Evolutionary conservation across 2,113 vertebrate genomes (phyloP).

Genomic region (Globicephala melas): DNA sequence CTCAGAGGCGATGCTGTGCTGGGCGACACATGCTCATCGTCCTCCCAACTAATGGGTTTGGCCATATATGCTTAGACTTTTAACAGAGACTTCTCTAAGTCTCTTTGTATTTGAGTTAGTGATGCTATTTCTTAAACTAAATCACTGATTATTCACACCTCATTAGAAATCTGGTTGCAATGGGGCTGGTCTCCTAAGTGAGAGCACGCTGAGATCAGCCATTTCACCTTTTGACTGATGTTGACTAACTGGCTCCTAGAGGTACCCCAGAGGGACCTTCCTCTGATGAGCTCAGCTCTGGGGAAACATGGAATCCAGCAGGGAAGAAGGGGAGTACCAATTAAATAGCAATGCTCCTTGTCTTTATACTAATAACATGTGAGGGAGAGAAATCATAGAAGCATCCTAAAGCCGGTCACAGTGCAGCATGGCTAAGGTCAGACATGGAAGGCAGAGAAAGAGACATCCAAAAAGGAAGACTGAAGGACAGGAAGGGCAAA

Average conservation of each 20-base stretch:
- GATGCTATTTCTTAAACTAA: neutral
- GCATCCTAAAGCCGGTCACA: neutral
- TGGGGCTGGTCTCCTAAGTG: neutral
- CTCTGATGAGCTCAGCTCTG: neutral
- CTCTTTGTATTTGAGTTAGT: neutral
- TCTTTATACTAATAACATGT: neutral
- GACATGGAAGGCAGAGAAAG: neutral
- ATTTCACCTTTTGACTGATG: neutral
- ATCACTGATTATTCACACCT: neutral
- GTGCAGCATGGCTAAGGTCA: neutral
- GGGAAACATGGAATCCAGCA: neutral
- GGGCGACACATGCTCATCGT: accelerated
- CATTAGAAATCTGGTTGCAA: neutral
- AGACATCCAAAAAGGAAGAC: neutral
- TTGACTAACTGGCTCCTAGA: neutral
- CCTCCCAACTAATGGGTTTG: neutral
- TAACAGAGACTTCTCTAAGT: neutral
- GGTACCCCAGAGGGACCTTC: neutral
- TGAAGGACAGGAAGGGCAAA: neutral
- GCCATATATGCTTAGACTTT: neutral
- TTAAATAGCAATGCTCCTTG: neutral
- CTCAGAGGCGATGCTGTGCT: accelerated
- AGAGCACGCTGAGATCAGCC: neutral
- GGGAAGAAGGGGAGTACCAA: neutral
- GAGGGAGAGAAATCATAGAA: neutral